Base-by-base conservation (phyloP, 2,113 vertebrate genomes). In the Oreotrochilus melanogaster region DNA sequence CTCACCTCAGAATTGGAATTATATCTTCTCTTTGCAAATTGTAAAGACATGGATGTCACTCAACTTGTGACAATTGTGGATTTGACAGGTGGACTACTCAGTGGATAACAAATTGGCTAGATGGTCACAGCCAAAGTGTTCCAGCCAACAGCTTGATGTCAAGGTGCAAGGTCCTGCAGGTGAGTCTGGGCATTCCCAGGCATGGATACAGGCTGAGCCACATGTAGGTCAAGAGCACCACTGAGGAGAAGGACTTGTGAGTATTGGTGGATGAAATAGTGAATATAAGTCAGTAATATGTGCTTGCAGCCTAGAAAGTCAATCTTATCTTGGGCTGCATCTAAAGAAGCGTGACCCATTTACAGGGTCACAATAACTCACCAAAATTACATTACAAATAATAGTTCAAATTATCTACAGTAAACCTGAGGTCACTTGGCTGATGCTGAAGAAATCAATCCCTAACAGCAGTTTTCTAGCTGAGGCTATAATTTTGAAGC, bases 221-320 rank as follows among this genome's bases (percentile, higher is more conserved):
- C 24, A 24, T 30, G 30, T 8, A 19, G 16, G 23, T 33, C 35
- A 53, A 76, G 24, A 50, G 43, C 17, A 76, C 25, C 35, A 21
- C 31, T 43, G 28, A 1, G 0, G 8, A 69, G 62, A 57, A 37
- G 51, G 8, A 37, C 45, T 51, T 37, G 6, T 2, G 25, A 22
- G 1, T 81, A 14, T 14, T 31, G 39, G 17, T 67, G 24, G 28
- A 18, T 42, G 14, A 47, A 45, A 66, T 33, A 7, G 3, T 3
- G 6, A 17, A 18, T 6, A 2, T 47, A 3, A 47, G 14, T 10
- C 0, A 2, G 12, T 19, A 53, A 8, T 39, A 27, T 45, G 30
- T 0, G 2, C 74, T 42, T 2, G 4, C 57, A 64, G 22, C 35
- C 27, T 31, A 42, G 37, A 79, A 91, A 3, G 47, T 24, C 50